Evolutionary conservation across 2,113 vertebrate genomes (phyloP), one percentile per base, ranked within the genome.

Genomic region (Hylia prasina): DNA sequence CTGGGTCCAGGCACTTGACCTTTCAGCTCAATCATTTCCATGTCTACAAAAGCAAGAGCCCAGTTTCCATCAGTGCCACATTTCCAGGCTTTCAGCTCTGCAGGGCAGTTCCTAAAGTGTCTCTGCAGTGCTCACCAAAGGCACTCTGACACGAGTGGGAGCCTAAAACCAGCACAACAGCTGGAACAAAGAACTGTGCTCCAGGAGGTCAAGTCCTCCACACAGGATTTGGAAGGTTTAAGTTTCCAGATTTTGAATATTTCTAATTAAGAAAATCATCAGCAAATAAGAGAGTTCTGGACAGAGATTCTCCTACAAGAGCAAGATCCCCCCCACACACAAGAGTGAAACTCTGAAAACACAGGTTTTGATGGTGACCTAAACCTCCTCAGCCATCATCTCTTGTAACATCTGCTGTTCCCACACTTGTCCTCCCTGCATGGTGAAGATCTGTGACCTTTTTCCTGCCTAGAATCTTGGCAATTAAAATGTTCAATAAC

Each of bases 341-440:
- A 35, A 9, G 2, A 63, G 9, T 4, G 15, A 21, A 85, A 53
- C n/a, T 37, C 53, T 10, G 16, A 33, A 65, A 90, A 33, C 24
- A 28, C 5, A 42, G 0, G 0, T n/a, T 51, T 78, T 27, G 13
- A 35, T 3, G 22, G 33, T 25, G 72, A 58, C 15, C 14, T 57
- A 44, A 57, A 79, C 47, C 28, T 80, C 48, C 23, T 12, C 51
- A 6, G 22, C 22, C 35, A 76, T 47, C 27, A 20, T 4, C 3
- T 45, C n/a, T 16, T 15, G 16, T 2, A 35, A 4, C 10, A 60
- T 48, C 33, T 54, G 23, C 28, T 84, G 33, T 39, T 82, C 56
- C 45, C 54, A 61, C 30, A 47, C n/a, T n/a, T 57, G 48, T 48
- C 50, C 37, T 84, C 47, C 40, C 71, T 16, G 4, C 50, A n/a